Base-by-base conservation (phyloP, 1,140 invertebrate genomes). In the Bemisia tabaci region DNA sequence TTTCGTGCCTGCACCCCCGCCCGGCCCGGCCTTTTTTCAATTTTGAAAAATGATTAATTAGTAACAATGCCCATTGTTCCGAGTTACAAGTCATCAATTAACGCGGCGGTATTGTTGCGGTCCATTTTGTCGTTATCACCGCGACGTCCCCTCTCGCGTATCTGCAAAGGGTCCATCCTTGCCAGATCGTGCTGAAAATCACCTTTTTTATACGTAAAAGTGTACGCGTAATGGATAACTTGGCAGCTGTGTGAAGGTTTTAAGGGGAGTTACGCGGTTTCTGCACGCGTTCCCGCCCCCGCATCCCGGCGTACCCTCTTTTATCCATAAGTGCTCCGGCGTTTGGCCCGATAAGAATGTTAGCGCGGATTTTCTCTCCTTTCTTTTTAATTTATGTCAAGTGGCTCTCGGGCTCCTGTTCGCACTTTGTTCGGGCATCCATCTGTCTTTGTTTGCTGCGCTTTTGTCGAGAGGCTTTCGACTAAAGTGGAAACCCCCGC, bases 41-140 rank as follows among this genome's bases (percentile, higher is more conserved):
- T 48, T 48, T 48, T 48, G 33, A 48, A 48, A 48, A 48, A 48
- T 48, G 33, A 48, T 48, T 48, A 48, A 48, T 48, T 48, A 48
- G 17, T 48, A 48, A 48, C 33, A 48, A 48, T 48, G 33, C 5
- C 33, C 33, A 48, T 48, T 48, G 33, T 48, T 48, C 33, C 5
- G 17, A 48, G 5, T 48, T 48, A 48, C 33, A 48, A 48, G 33
- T 48, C 33, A 48, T 48, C 33, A 48, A 48, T 48, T 48, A 48
- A 48, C 5, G 33, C n/a, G n/a, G 33, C 33, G 33, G 5, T 17
- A 9, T 48, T 48, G 33, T n/a, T n/a, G 33, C 33, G 17, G 17
- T 17, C 33, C 33, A 48, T 48, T 48, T 48, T 17, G 33, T 48
- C 33, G 33, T 17, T 48, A 48, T 17, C 33, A 17, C 33, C 33